Base-by-base conservation (phyloP, 2,888 invertebrate genomes). In the Liopterus haemorrhoidalis region DNA sequence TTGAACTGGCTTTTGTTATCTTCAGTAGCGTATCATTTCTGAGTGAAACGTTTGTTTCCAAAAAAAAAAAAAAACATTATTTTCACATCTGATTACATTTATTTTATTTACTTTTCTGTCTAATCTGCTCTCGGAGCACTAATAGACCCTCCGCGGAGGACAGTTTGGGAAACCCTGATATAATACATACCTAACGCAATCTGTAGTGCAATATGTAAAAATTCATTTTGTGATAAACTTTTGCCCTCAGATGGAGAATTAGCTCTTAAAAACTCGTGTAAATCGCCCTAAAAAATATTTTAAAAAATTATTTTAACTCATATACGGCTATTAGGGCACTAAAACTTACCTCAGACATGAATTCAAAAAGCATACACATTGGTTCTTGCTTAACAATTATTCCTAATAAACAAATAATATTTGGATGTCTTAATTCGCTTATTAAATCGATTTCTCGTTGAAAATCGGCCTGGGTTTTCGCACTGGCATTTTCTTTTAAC, bases 351-450 rank as follows among this genome's bases (percentile, higher is more conserved):
- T 72, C 82, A 1, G 89, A 86, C 95, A 97, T 96, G 64, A 91
- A 94, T 67, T 99, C 97, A 69, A 97, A 97, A 15, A 99, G 71
- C 91, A 96, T 94, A 62, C 93, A 93, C 65, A 88, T 77, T 0
- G 94, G 93, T 61, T 91, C 86, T 58, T 89, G 87, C 57, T 86
- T 85, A 49, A 90, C 74, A 45, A 91, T 87, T 5, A 94, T 92
- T 0, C 95, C 96, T 46, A 97, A 75, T 54, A 97, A 80, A 67
- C 93, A 92, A 30, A 96, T 91, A 58, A 99, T 92, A 66, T 97
- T 95, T 1, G 91, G 89, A 71, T 97, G 97, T 50, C 88, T 82
- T 48, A 97, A 71, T 65, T 95, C 93, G 0, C 92, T 89, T 74
- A 96, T 93, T 41, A 94, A 73, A 65, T 93, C 93, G 47, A 93